These are phyloP conservation scores for Lanistes nyassanus DNA, from an alignment of 1,140 invertebrate species.

Conservation along the genomic window DNA sequence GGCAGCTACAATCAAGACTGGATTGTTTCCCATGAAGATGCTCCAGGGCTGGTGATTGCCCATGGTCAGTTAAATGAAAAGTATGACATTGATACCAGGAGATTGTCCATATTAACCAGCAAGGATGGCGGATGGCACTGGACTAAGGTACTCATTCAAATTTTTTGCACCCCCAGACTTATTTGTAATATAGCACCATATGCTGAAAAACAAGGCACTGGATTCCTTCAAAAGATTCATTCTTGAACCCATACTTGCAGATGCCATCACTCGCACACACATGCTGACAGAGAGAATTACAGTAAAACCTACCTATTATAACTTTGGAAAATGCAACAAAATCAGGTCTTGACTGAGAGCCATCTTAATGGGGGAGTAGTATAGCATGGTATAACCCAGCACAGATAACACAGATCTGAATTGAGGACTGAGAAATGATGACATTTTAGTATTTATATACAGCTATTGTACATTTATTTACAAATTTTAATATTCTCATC, in stretches of 20 bases:
- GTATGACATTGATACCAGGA: conserved; percentile 15
- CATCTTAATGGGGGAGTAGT: too few species aligned
- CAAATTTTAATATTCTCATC: too few species aligned
- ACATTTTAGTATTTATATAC: too few species aligned
- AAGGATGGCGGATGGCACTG: conserved; percentile 86
- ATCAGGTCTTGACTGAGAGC: too few species aligned
- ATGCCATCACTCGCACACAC: not conserved
- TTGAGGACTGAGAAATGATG: too few species aligned
- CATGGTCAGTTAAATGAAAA: conserved; percentile 70
- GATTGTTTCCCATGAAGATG: conserved; percentile 86
- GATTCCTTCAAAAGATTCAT: not conserved
- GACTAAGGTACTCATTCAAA: conserved; percentile 73
- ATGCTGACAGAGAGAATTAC: too few species aligned
- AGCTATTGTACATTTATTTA: too few species aligned
- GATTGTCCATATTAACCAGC: conserved; percentile 78
- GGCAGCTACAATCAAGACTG: conserved; percentile 76
- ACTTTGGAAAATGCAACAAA: too few species aligned
- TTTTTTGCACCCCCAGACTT: not conserved
- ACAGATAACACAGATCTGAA: too few species aligned
- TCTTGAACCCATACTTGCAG: not conserved
- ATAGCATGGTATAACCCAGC: too few species aligned
- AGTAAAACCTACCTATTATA: too few species aligned
- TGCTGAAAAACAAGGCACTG: not conserved
- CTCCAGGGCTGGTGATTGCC: conserved; percentile 87
- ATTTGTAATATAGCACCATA: not conserved